phyloP scores from a whole-genome alignment of 1,140 invertebrate species.

The Daktulosphaira vitifoliae region DNA sequence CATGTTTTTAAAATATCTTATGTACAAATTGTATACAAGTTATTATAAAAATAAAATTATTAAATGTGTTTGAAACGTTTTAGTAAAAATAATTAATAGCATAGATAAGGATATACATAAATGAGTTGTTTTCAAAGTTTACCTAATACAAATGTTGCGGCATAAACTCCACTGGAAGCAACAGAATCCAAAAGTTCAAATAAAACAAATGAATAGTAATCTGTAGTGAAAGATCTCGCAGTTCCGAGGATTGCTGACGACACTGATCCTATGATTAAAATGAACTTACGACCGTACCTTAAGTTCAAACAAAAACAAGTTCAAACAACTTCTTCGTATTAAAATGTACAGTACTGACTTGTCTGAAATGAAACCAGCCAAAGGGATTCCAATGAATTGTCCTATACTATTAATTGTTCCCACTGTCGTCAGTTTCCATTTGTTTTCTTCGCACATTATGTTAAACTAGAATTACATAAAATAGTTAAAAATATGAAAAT shows the following conservation, averaged over 20 bases:
- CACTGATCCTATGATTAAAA: conserved; percentile 50
- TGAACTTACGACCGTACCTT: conserved; percentile 53
- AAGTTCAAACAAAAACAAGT: conserved; percentile 26
- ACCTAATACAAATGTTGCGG: conserved; percentile 56
- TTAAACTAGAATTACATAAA: conserved; percentile 45
- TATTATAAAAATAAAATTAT: no score
- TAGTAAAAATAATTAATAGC: no score
- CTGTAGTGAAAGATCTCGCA: conserved; percentile 47
- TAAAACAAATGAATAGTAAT: conserved; percentile 49
- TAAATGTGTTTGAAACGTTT: no score
- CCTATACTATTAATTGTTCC: conserved; percentile 55
- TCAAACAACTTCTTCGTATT: no score
- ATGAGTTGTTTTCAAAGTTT: no score
- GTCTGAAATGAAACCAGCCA: conserved; percentile 52
- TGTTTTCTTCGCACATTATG: conserved; percentile 50
- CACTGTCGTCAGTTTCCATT: conserved; percentile 54
- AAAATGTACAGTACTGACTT: conserved; percentile 43
- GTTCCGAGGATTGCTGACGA: conserved; percentile 51
- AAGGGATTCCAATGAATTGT: conserved; percentile 50
- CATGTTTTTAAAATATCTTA: no score
- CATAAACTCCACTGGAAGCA: conserved; percentile 53
- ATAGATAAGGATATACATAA: no score
- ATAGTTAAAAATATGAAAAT: not conserved
- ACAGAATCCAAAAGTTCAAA: conserved; percentile 53
- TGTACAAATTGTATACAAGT: no score